Conservation (phyloP, 2,888 invertebrate species). For the Deilephila porcellus region DNA sequence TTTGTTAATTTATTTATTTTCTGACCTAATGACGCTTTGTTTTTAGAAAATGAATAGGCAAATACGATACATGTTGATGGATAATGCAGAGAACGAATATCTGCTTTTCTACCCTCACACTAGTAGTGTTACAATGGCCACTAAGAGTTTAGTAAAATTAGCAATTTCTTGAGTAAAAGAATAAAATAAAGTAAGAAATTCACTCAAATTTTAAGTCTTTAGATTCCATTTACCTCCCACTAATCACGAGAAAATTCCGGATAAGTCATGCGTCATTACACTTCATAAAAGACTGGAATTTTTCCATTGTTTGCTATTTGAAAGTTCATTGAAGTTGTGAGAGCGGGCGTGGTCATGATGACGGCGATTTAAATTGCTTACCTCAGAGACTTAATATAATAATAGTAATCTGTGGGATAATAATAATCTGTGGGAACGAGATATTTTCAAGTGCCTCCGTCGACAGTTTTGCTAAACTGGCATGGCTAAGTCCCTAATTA, state of each 20-base stretch:
- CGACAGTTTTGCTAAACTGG: background rate
- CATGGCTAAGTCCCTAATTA: too few species aligned
- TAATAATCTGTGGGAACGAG: background rate
- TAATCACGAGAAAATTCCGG: background rate
- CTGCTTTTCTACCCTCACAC: too few species aligned
- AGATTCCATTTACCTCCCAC: background rate
- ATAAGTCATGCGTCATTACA: constrained; percentile 5
- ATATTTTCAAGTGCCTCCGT: too few species aligned
- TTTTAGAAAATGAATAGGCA: too few species aligned
- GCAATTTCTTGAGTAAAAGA: too few species aligned
- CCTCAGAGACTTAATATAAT: background rate
- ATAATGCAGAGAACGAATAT: too few species aligned
- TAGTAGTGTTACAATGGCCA: too few species aligned
- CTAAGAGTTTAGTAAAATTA: too few species aligned
- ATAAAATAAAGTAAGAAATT: background rate
- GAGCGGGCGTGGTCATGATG: background rate
- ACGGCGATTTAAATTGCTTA: background rate
- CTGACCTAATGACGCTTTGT: too few species aligned
- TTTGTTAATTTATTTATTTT: too few species aligned
- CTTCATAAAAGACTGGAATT: background rate
- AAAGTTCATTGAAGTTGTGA: background rate
- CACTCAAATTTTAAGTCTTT: background rate
- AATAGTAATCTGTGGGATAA: too few species aligned
- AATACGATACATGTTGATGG: too few species aligned
- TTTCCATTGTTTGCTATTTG: constrained; percentile 2